phyloP scores from a whole-genome alignment of 1,140 invertebrate species.

The Bombus vancouverensis region DNA sequence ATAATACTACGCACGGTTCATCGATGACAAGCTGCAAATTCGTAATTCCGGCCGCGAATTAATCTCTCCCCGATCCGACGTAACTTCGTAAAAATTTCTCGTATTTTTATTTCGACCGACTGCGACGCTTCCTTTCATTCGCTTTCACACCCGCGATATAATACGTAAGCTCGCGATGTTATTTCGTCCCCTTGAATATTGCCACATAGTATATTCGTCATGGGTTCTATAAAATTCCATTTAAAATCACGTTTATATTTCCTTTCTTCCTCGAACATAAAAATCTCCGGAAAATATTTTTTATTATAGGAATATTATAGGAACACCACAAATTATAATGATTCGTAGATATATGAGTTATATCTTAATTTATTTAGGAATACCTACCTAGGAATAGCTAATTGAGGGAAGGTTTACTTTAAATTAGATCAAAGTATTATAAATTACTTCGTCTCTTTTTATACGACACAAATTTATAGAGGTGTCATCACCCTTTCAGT shows the following conservation, averaged over 20 bases:
- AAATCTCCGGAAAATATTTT: not conserved
- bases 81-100: constrained; percentile 1
- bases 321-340: no score
- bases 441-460: no score
- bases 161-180: constrained; percentile 25
- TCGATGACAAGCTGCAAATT: constrained; percentile 43
- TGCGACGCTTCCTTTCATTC: constrained; percentile 22
- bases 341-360: no score
- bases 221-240: not conserved
- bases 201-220: not conserved
- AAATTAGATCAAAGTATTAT: no score
- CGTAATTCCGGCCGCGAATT: constrained; percentile 39
- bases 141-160: constrained; percentile 52
- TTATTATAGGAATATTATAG: not conserved
- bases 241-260: not conserved
- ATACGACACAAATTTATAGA: no score
- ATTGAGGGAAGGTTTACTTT: no score
- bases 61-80: constrained; percentile 34
- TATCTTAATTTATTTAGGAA: no score
- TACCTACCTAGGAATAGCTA: no score
- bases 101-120: constrained; percentile 38
- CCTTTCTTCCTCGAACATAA: not conserved
- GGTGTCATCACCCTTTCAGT: no score
- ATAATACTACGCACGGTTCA: constrained; percentile 39
- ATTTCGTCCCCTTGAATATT: constrained; percentile 27